Conservation (phyloP, 1,140 invertebrate genomes). For the Lineus longissimus region DNA sequence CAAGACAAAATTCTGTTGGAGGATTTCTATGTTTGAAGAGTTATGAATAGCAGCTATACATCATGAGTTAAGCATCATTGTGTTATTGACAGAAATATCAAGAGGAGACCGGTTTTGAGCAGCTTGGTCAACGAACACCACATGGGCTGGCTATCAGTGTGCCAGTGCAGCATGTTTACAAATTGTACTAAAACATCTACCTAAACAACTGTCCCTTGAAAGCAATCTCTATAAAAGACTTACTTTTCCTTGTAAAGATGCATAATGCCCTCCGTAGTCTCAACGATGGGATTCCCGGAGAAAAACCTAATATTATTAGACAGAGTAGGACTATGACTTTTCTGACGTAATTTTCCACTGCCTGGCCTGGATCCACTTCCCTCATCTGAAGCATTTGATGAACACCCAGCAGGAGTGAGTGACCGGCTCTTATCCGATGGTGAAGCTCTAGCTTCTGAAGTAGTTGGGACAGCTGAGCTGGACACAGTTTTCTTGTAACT, state of each 20-base stretch:
- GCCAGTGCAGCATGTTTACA: too few species aligned
- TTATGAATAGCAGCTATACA: neutral
- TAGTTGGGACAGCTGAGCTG: too few species aligned
- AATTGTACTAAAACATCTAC: neutral
- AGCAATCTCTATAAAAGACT: too few species aligned
- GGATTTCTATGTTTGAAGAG: too few species aligned
- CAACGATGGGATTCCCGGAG: conserved; percentile 94
- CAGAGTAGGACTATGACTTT: conserved; percentile 32
- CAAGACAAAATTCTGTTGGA: conserved; percentile 16
- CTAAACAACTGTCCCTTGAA: neutral
- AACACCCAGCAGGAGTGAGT: too few species aligned
- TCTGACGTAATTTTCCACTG: conserved; percentile 16
- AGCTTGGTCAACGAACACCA: too few species aligned
- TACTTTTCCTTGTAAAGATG: conserved; percentile 93
- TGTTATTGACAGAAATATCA: neutral
- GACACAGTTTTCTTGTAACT: too few species aligned
- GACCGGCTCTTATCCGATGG: too few species aligned
- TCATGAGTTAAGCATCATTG: neutral
- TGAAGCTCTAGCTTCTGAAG: too few species aligned
- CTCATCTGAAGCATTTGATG: too few species aligned
- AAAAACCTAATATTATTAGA: conserved; percentile 64
- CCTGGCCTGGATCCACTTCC: neutral
- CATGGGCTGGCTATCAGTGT: too few species aligned
- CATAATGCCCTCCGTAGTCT: conserved; percentile 91
- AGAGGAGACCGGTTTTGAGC: neutral